These are phyloP conservation scores for Eurois occulta DNA, from an alignment of 2,888 invertebrate species.

Conservation along the genomic window DNA sequence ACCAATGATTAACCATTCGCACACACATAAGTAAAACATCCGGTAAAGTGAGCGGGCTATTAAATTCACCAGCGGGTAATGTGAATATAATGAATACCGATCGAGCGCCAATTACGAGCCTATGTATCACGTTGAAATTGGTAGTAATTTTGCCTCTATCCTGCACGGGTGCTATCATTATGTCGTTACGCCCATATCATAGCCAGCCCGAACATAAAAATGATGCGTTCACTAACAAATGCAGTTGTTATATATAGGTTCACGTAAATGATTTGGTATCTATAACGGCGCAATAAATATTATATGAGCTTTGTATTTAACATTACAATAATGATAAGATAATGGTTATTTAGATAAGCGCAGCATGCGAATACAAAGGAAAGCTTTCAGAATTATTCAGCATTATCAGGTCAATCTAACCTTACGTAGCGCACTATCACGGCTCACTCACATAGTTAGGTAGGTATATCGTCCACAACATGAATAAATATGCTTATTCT, in stretches of 20 bases:
- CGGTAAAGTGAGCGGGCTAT: constrained; percentile 57
- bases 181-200: constrained; percentile 16
- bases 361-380: constrained; percentile 47
- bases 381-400: constrained; percentile 57
- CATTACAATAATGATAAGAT: constrained; percentile 59
- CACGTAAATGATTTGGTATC: constrained; percentile 31
- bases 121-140: constrained; percentile 75
- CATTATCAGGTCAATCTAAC: constrained; percentile 50
- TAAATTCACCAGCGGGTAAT: constrained; percentile 74
- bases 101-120: constrained; percentile 73
- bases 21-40: constrained; percentile 24
- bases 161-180: constrained; percentile 39
- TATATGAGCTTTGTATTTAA: constrained; percentile 53
- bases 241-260: constrained; percentile 23
- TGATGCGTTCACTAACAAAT: constrained; percentile 16
- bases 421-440: constrained; percentile 16
- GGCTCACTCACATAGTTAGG: constrained; percentile 1
- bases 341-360: constrained; percentile 49
- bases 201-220: constrained; percentile 6
- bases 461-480: constrained; percentile 7
- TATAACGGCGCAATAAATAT: constrained; percentile 49
- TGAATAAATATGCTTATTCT: constrained; percentile 34
- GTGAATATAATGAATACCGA: constrained; percentile 76
- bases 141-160: constrained; percentile 29
- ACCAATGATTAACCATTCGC: constrained; percentile 37